Base-by-base conservation (phyloP, 2,113 vertebrate species). In the Leptobrachium ailaonicum region DNA sequence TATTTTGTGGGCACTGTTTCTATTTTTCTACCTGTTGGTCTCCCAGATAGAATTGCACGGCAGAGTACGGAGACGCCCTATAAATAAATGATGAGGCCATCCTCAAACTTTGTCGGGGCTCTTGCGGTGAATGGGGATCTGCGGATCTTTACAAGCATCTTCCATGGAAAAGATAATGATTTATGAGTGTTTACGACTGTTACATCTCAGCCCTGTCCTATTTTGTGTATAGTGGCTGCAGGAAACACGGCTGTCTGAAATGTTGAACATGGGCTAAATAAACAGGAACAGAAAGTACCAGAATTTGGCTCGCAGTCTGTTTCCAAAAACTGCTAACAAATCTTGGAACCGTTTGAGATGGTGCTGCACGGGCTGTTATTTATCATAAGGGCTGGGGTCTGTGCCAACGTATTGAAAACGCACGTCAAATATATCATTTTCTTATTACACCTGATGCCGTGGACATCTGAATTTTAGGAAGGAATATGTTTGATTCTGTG, bases 231-330 rank as follows among this genome's bases (percentile, higher is more conserved):
- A 5, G 47, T 20, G 62, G n/a, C 14, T 32, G 62, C 40, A 4
- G 6, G 40, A 64, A 64, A 2, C 62, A 4, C 32, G 41, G 12
- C 14, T 54, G 20, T 6, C 43, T 41, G 9, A 70, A 42, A 54
- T 76, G 40, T 77, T 45, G 66, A 44, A 43, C 53, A 71, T 44
- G 58, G 76, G 66, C 6, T 45, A 62, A 12, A 60, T 68, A 42
- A 70, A 44, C 66, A 58, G 75, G 66, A 77, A 77, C 75, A 45
- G 76, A 71, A 62, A 58, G n/a, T 60, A 11, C 13, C 11, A 11
- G 3, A 12, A 60, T 12, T 12, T 60, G 2, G 10, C 13, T 14
- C 56, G 1, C 56, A 60, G 13, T 60, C 13, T 50, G 8, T 5
- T 50, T 50, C 47, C 4, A 4, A 50, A 50, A 50, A 50, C 47